Evolutionary conservation across 1,140 invertebrate genomes (phyloP).

Genomic region (Aphis craccivora): DNA sequence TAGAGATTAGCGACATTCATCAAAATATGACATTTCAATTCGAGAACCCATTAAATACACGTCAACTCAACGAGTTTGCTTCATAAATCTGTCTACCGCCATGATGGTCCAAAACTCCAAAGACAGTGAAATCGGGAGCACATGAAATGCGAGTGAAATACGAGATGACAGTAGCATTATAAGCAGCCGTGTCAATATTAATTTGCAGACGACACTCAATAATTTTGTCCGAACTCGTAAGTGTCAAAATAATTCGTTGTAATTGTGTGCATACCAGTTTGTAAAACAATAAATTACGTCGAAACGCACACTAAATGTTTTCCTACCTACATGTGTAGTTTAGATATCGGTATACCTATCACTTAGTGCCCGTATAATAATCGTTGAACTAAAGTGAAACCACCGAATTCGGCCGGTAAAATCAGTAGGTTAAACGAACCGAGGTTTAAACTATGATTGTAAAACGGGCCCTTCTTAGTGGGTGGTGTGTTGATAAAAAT

Average conservation of each 20-base stretch:
- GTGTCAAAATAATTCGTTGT: not conserved
- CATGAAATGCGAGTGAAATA: not conserved
- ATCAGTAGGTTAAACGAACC: no score
- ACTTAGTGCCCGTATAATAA: no score
- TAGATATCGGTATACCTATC: not conserved
- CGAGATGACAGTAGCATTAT: not conserved
- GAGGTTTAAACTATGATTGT: no score
- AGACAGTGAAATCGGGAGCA: not conserved
- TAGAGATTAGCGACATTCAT: not conserved
- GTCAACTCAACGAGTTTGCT: not conserved
- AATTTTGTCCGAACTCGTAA: not conserved
- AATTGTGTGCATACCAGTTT: not conserved
- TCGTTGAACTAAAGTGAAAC: no score
- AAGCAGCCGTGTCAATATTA: not conserved
- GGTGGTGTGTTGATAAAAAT: not conserved
- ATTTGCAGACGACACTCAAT: not conserved
- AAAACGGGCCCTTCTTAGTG: no score
- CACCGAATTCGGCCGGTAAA: no score
- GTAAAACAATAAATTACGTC: not conserved
- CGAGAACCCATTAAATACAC: not conserved
- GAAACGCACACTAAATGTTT: not conserved
- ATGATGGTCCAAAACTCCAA: not conserved
- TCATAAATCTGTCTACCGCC: not conserved
- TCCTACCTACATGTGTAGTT: not conserved
- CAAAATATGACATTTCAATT: constrained; percentile 9